These are phyloP conservation scores for Ascidia mentula DNA, from an alignment of 23 tunicate species.

Conservation along the genomic window DNA sequence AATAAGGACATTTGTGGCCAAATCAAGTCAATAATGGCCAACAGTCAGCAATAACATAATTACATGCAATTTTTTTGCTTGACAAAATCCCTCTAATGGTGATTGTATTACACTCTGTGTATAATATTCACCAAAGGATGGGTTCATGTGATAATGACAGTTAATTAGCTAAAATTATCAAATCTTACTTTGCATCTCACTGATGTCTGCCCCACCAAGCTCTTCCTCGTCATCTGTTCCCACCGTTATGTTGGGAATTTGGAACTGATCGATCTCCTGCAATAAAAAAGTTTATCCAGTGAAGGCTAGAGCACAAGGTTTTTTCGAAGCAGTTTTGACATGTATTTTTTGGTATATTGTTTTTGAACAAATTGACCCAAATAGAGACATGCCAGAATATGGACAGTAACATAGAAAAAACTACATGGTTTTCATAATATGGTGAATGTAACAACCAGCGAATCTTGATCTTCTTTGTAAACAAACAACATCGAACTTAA, in stretches of 20 bases:
- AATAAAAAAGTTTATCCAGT: background rate
- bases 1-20: too few species aligned
- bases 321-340: background rate
- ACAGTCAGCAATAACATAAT: too few species aligned
- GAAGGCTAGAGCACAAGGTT: background rate
- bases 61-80: background rate
- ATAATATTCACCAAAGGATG: background rate
- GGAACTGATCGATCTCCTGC: conserved; percentile 40
- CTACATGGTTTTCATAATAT: too few species aligned
- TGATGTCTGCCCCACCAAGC: conserved; percentile 22
- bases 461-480: too few species aligned
- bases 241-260: background rate
- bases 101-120: background rate
- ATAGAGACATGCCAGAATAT: too few species aligned
- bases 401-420: too few species aligned
- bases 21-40: too few species aligned
- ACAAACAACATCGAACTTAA: too few species aligned
- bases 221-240: conserved; percentile 33
- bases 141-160: background rate
- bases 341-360: too few species aligned
- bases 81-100: background rate
- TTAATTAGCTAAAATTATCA: background rate
- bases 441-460: too few species aligned
- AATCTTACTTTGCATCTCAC: conserved; percentile 41
- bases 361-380: too few species aligned